These are phyloP conservation scores for Sebastes fasciatus DNA, from an alignment of 2,113 vertebrate species.

Conservation along the genomic window DNA sequence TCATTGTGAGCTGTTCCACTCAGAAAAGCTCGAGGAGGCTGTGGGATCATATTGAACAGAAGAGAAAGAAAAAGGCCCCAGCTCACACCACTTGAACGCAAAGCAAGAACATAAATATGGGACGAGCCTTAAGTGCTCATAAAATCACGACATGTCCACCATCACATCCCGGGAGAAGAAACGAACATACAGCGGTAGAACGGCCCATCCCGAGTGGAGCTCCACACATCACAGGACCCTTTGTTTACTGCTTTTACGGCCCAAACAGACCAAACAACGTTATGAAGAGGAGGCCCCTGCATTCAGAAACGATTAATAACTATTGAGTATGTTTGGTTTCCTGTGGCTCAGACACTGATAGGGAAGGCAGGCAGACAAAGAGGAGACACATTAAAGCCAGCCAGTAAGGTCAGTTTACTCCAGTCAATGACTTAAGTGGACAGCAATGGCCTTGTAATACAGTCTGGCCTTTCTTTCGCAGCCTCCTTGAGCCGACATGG, in stretches of 20 bases:
- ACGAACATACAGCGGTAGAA: conserved; percentile 12
- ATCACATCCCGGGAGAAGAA: conserved; percentile 29
- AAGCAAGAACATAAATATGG: conserved; percentile 47
- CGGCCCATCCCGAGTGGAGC: conserved; percentile 35
- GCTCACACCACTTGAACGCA: conserved; percentile 34
- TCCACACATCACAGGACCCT: conserved; percentile 57
- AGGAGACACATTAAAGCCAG: conserved; percentile 84
- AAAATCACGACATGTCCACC: conserved; percentile 43
- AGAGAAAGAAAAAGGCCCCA: not conserved
- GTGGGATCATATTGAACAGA: conserved; percentile 5
- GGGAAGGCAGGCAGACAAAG: conserved; percentile 82
- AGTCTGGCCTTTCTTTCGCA: conserved; percentile 70
- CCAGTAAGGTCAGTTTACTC: conserved; percentile 86
- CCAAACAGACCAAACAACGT: conserved; percentile 75
- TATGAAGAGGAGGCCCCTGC: conserved; percentile 73
- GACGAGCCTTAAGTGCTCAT: conserved; percentile 37
- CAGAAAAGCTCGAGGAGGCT: not conserved
- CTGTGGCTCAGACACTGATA: conserved; percentile 84
- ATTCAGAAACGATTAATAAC: conserved; percentile 82
- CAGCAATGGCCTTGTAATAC: conserved; percentile 77
- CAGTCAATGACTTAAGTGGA: conserved; percentile 85
- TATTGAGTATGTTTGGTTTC: conserved; percentile 84
- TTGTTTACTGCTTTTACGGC: conserved; percentile 64
- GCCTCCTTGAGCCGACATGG: conserved; percentile 48
- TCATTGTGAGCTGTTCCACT: not conserved